phyloP scores from a whole-genome alignment of 1,140 invertebrate genomes.

The Archegozetes longisetosus region DNA sequence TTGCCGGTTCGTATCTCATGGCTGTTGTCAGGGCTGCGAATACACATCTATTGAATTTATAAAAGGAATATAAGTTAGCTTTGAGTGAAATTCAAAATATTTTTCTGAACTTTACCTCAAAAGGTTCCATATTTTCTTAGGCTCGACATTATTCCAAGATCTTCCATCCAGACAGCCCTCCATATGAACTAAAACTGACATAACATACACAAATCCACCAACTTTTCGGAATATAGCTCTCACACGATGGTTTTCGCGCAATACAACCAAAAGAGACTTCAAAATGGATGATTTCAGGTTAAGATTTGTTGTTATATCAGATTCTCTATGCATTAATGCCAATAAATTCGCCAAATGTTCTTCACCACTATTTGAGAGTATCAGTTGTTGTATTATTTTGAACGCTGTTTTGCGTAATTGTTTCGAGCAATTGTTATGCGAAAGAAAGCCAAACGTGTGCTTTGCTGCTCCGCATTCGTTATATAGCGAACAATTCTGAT shows the following conservation, averaged over 20 bases:
- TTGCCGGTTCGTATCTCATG: slow-evolving; percentile 97
- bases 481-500: slow-evolving; percentile 18
- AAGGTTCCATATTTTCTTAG: slow-evolving; percentile 33
- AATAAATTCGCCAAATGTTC: slow-evolving; percentile 86
- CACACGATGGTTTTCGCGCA: slow-evolving; percentile 85
- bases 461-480: slow-evolving; percentile 12
- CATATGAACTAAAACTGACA: slow-evolving; percentile 81
- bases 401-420: slow-evolving; percentile 16
- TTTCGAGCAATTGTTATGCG: neutral
- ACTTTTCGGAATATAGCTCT: slow-evolving; percentile 92
- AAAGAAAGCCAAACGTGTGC: slow-evolving; percentile 12
- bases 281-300: slow-evolving; percentile 18
- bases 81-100: neutral
- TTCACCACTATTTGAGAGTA: slow-evolving; percentile 76
- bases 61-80: neutral
- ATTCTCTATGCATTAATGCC: slow-evolving; percentile 72
- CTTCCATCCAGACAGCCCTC: slow-evolving; percentile 52
- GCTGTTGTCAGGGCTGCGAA: slow-evolving; percentile 91
- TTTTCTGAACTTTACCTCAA: slow-evolving; percentile 36
- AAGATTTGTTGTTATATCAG: slow-evolving; percentile 25
- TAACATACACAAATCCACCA: slow-evolving; percentile 92
- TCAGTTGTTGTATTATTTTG: slow-evolving; percentile 51
- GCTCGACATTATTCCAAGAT: slow-evolving; percentile 15
- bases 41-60: slow-evolving; percentile 39
- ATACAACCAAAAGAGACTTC: slow-evolving; percentile 59